phyloP scores from a whole-genome alignment of 2,888 invertebrate species.

The Rhaphigaster nebulosa region DNA sequence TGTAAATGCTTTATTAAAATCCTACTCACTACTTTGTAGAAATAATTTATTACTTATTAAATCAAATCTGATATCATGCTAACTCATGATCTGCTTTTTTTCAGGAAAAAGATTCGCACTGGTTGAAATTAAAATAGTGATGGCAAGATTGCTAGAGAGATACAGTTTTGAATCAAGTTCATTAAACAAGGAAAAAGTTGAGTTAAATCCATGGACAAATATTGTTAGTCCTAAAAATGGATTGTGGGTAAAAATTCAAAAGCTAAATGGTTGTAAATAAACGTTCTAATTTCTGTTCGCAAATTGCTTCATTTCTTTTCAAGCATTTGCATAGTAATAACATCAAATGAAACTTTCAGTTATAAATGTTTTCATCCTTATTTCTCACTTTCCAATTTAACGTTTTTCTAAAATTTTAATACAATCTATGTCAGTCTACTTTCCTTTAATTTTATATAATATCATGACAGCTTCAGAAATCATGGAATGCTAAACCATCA shows the following conservation, averaged over 20 bases:
- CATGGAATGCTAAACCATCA: too few species aligned
- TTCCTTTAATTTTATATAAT: too few species aligned
- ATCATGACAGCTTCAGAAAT: too few species aligned
- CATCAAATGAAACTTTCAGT: too few species aligned
- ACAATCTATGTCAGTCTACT: too few species aligned
- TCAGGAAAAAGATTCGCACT: constrained; percentile 60
- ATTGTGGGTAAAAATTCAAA: constrained; percentile 39
- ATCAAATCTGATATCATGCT: too few species aligned
- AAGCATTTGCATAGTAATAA: neutral
- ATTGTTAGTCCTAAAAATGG: constrained; percentile 32
- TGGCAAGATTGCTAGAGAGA: constrained; percentile 52
- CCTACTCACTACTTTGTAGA: neutral
- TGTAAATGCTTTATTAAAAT: neutral
- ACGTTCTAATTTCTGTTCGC: neutral
- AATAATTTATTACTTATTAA: neutral
- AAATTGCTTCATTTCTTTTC: neutral
- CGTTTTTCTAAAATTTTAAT: too few species aligned
- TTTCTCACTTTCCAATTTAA: too few species aligned
- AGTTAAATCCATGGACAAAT: constrained; percentile 25
- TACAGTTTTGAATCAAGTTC: constrained; percentile 24
- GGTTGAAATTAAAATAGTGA: constrained; percentile 57
- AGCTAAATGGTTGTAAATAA: constrained; percentile 4
- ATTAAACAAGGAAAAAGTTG: constrained; percentile 5
- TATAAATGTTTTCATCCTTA: too few species aligned
- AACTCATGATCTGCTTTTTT: neutral